Evolutionary conservation across 30 jellyfish, hydroid and myxozoan species (phyloP).

Genomic region (Turritopsis dohrnii): DNA sequence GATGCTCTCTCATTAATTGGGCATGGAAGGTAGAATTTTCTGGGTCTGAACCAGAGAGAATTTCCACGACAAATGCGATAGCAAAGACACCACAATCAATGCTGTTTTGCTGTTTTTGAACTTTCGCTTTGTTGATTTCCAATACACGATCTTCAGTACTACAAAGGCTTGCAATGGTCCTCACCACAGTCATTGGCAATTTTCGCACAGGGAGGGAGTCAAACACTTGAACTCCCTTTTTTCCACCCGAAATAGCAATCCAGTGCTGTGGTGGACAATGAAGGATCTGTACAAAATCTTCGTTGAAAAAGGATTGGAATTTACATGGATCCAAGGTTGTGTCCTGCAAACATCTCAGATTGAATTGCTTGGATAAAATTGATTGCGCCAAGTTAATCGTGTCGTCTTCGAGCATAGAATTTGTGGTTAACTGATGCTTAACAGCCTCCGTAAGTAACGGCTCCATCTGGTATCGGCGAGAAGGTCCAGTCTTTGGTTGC

Average conservation of each 20-base stretch:
- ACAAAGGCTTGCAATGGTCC: neutral
- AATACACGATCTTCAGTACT: neutral
- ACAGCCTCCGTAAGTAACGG: neutral
- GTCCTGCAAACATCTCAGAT: neutral
- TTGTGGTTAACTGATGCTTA: neutral
- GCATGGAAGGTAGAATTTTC: neutral
- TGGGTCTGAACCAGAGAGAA: neutral
- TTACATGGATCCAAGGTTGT: neutral
- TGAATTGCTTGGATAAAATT: neutral
- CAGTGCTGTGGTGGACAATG: neutral
- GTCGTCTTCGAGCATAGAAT: neutral
- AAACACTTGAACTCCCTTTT: neutral
- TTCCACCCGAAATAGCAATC: neutral
- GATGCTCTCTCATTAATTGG: neutral
- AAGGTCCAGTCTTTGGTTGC: neutral
- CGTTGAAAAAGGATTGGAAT: neutral
- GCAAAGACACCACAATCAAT: slow-evolving; percentile 9
- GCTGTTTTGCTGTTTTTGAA: neutral
- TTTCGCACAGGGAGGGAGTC: neutral
- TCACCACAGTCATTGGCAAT: neutral
- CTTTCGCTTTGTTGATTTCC: neutral
- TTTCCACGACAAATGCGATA: neutral
- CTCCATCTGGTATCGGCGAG: neutral
- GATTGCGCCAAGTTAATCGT: neutral
- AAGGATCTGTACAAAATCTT: neutral